Conservation (phyloP, 2,888 invertebrate species). For the Protonemura montana region DNA sequence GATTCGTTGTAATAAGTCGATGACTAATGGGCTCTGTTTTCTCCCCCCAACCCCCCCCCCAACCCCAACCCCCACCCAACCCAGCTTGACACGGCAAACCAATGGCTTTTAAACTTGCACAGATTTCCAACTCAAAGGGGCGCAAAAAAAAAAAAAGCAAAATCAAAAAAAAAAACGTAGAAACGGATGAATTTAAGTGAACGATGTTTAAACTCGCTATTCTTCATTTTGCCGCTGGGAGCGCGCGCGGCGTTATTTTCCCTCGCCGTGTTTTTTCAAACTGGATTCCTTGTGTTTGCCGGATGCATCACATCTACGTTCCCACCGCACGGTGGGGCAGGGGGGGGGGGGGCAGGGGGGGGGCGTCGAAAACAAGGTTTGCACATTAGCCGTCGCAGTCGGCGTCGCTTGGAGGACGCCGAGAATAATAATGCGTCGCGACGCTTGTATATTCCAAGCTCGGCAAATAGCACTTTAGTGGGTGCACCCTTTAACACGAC, state of each 20-base stretch:
- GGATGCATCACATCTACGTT: background rate
- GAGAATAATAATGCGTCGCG: background rate
- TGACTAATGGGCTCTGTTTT: constrained; percentile 29
- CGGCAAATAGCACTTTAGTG: background rate
- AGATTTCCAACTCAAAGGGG: constrained; percentile 44
- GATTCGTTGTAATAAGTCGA: background rate
- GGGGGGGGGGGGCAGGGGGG: background rate
- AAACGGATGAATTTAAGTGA: constrained; percentile 32
- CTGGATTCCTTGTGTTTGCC: background rate
- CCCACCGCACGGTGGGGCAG: background rate
- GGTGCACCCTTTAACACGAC: background rate
- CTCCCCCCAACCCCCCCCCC: constrained; percentile 30
- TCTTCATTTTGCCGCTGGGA: constrained; percentile 34
- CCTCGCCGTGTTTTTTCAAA: constrained; percentile 3
- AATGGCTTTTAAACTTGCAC: background rate
- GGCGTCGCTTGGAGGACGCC: too few species aligned
- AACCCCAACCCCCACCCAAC: constrained; percentile 13
- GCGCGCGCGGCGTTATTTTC: background rate
- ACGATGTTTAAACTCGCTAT: constrained; percentile 39
- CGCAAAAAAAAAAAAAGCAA: background rate
- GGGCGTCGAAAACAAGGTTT: background rate
- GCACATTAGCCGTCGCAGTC: background rate
- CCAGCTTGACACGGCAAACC: constrained; percentile 47
- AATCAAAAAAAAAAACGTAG: background rate
- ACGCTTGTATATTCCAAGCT: background rate